Conservation (phyloP, 2,888 invertebrate species). For the Agelastica alni region DNA sequence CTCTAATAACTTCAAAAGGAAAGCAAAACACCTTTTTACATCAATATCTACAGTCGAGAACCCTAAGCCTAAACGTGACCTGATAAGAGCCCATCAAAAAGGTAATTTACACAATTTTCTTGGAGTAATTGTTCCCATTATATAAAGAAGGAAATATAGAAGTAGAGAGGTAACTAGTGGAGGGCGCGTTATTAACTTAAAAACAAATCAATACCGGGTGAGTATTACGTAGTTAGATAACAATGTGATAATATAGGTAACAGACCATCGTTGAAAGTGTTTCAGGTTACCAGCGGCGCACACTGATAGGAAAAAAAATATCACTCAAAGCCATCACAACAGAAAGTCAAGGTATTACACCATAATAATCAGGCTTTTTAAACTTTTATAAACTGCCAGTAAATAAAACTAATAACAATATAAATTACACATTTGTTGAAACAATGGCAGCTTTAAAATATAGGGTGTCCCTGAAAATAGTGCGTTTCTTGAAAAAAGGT, state of each 20-base stretch:
- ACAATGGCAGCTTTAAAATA: too few relatives aligned
- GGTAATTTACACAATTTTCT: constrained; percentile 2
- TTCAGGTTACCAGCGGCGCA: too few relatives aligned
- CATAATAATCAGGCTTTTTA: too few relatives aligned
- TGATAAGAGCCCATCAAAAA: constrained; percentile 8
- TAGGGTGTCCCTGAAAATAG: too few relatives aligned
- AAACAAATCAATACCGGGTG: constrained; percentile 28
- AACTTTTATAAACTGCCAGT: too few relatives aligned
- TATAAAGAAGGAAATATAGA: not conserved
- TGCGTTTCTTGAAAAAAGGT: too few relatives aligned
- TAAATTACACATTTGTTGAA: too few relatives aligned
- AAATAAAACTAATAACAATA: too few relatives aligned
- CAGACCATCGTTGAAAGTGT: not conserved
- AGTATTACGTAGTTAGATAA: constrained; percentile 28
- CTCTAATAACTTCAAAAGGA: too few relatives aligned
- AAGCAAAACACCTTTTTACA: not conserved
- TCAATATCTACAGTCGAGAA: not conserved
- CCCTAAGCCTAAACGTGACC: not conserved
- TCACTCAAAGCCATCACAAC: too few relatives aligned
- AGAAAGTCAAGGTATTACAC: too few relatives aligned
- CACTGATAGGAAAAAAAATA: too few relatives aligned
- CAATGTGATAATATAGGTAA: constrained; percentile 14
- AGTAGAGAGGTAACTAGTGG: not conserved
- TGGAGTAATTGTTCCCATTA: constrained; percentile 8
- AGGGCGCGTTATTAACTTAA: constrained; percentile 23